Evolutionary conservation across 1,140 invertebrate species (phyloP).

Genomic region (Trachymyrmex septentrionalis): DNA sequence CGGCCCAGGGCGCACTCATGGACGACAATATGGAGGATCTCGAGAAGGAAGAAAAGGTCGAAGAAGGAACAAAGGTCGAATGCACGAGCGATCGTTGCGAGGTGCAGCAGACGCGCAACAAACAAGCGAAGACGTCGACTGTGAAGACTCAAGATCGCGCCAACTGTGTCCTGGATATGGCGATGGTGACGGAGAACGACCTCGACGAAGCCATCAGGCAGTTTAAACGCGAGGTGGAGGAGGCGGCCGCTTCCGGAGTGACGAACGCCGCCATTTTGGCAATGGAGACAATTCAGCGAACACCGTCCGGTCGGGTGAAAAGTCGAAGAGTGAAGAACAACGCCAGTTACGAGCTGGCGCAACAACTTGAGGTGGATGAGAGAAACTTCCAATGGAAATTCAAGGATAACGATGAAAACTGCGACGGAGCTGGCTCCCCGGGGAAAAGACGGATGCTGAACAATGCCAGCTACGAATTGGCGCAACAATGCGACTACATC

Average conservation of each 20-base stretch:
- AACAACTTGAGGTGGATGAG: slow-evolving; percentile 81
- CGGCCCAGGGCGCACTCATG: slow-evolving; percentile 76
- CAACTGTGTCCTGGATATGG: slow-evolving; percentile 80
- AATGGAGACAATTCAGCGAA: slow-evolving; percentile 68
- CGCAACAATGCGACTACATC: slow-evolving; percentile 83
- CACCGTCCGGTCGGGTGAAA: slow-evolving; percentile 46
- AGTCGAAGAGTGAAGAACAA: slow-evolving; percentile 79
- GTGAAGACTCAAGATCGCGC: slow-evolving; percentile 84
- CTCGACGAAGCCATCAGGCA: slow-evolving; percentile 80
- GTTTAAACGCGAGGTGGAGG: slow-evolving; percentile 78
- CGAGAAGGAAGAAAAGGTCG: slow-evolving; percentile 18
- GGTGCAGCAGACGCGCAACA: not conserved
- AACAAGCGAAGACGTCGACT: slow-evolving; percentile 68
- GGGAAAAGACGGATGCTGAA: slow-evolving; percentile 77
- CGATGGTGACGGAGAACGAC: slow-evolving; percentile 82
- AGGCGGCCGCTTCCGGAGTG: slow-evolving; percentile 63
- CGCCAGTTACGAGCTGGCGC: slow-evolving; percentile 83
- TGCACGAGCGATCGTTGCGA: slow-evolving; percentile 55
- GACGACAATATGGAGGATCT: slow-evolving; percentile 71
- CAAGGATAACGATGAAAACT: slow-evolving; percentile 7
- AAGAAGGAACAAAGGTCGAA: slow-evolving; percentile 45
- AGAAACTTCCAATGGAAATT: slow-evolving; percentile 47
- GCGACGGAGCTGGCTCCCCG: slow-evolving; percentile 1
- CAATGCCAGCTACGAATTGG: slow-evolving; percentile 85
- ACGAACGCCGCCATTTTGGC: slow-evolving; percentile 65